Evolutionary conservation across 1,140 invertebrate species (phyloP).

Genomic region (Tetramorium alpestre): DNA sequence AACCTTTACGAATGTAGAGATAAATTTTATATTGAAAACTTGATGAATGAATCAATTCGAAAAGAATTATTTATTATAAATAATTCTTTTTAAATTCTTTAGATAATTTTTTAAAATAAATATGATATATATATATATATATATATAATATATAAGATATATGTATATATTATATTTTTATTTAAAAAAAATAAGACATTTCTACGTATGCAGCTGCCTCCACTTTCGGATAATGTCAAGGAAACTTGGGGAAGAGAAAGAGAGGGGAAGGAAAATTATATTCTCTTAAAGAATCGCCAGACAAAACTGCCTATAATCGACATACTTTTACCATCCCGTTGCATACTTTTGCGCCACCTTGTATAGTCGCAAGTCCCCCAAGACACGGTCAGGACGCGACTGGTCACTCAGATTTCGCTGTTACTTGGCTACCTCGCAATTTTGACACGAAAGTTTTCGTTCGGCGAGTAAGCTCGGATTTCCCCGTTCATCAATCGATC

Average conservation of each 20-base stretch:
- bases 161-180: background rate
- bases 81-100: too few relatives aligned
- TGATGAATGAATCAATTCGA: background rate
- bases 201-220: background rate
- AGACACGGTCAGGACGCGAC: background rate
- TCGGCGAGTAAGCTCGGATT: conserved; percentile 40
- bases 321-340: background rate
- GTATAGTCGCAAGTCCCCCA: background rate
- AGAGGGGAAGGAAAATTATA: background rate
- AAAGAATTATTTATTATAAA: background rate
- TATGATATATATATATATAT: too few relatives aligned
- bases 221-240: background rate
- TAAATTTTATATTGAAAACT: background rate
- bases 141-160: too few relatives aligned
- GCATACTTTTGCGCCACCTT: background rate
- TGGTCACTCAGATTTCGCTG: background rate
- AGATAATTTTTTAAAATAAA: too few relatives aligned
- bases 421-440: conserved; percentile 34
- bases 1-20: background rate
- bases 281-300: background rate
- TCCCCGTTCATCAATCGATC: conserved; percentile 63
- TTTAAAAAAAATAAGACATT: background rate
- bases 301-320: too few relatives aligned
- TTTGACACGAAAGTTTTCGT: conserved; percentile 37
- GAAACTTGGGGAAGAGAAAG: background rate